These are phyloP conservation scores for Trichosurus vulpecula DNA, from an alignment of 2,797 vertebrate genomes.

Conservation along the genomic window DNA sequence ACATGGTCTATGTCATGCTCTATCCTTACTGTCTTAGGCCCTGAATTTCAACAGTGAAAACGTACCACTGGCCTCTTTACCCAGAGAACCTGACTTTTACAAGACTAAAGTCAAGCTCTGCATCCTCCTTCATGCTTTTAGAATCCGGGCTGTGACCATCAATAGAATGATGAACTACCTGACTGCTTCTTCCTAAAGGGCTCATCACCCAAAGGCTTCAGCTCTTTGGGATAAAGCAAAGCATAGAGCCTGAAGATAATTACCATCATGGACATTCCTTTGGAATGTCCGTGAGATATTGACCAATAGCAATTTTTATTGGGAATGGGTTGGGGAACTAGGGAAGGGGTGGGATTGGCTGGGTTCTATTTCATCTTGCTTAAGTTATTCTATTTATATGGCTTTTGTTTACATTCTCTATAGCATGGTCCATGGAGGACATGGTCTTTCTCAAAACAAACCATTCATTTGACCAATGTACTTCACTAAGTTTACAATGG, in stretches of 20 bases:
- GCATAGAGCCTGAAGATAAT: background rate
- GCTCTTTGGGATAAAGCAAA: background rate
- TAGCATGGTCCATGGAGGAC: background rate
- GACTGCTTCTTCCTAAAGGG: slow-evolving; percentile 72
- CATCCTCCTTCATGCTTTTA: slow-evolving; percentile 87
- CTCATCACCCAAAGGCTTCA: background rate
- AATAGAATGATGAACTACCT: slow-evolving; percentile 88
- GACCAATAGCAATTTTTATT: background rate
- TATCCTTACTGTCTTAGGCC: slow-evolving; percentile 70
- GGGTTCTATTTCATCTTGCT: background rate
- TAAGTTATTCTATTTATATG: background rate
- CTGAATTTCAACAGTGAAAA: slow-evolving; percentile 54
- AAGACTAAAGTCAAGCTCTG: slow-evolving; percentile 85
- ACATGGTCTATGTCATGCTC: background rate
- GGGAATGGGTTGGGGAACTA: background rate
- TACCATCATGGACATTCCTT: accelerated
- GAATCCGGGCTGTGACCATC: slow-evolving; percentile 88
- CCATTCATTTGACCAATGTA: background rate
- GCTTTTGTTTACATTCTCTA: background rate
- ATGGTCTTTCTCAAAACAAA: background rate
- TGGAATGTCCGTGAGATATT: background rate
- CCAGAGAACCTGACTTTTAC: slow-evolving; percentile 58
- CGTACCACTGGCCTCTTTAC: accelerated
- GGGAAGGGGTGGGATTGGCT: background rate
- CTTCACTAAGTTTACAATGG: background rate